These are phyloP conservation scores for Margarornis squamiger DNA, from an alignment of 2,797 vertebrate genomes.

Conservation along the genomic window DNA sequence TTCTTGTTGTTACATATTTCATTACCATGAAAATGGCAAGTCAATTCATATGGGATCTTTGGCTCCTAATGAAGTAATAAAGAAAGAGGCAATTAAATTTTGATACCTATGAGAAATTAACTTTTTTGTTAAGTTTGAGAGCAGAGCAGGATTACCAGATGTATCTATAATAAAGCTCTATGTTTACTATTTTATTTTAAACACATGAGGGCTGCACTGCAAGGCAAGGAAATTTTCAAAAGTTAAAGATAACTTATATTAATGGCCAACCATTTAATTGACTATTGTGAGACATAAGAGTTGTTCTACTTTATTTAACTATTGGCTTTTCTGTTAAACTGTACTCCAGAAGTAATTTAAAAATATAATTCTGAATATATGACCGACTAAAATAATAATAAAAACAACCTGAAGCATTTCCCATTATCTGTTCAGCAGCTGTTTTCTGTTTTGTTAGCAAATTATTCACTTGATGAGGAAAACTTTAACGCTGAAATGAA, in stretches of 20 bases:
- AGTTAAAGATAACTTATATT: neutral
- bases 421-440: neutral
- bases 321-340: neutral
- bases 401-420: neutral
- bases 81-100: neutral
- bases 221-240: neutral
- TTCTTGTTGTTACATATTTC: neutral
- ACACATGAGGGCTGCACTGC: neutral
- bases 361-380: neutral
- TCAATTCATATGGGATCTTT: neutral
- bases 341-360: neutral
- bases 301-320: neutral
- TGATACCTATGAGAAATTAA: neutral
- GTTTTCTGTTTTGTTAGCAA: conserved; percentile 5
- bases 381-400: neutral
- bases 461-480: neutral
- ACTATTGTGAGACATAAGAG: neutral
- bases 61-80: neutral
- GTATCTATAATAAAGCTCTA: neutral
- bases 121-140: neutral
- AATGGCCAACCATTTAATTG: neutral
- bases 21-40: neutral
- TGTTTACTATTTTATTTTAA: neutral
- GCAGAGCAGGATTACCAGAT: neutral
- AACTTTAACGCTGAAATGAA: conserved; percentile 2